Evolutionary conservation across 1,140 invertebrate species (phyloP).

Genomic region (Danaus plexippus): DNA sequence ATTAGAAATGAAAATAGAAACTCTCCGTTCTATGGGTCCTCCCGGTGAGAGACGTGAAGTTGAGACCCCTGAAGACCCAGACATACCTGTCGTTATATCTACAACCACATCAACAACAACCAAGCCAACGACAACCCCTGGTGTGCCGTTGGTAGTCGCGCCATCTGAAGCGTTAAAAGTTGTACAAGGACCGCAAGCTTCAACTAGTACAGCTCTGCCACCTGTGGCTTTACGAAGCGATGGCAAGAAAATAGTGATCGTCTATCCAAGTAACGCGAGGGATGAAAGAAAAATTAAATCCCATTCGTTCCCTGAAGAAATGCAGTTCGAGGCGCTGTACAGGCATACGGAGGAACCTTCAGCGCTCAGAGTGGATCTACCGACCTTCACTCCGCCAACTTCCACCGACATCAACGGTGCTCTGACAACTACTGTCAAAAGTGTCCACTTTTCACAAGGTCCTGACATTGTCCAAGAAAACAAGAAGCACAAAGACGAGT

Average conservation of each 20-base stretch:
- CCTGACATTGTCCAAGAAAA: no score
- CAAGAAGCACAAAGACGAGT: no score
- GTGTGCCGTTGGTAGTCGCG: conserved; percentile 4
- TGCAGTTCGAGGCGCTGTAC: conserved; percentile 67
- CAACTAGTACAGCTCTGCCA: conserved; percentile 59
- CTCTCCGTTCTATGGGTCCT: conserved; percentile 54
- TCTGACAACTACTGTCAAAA: conserved; percentile 10
- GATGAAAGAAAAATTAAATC: conserved; percentile 67
- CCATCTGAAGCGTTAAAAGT: conserved; percentile 37
- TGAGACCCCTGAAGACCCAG: conserved; percentile 57
- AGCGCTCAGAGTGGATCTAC: conserved; percentile 55
- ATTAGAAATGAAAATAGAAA: conserved; percentile 66
- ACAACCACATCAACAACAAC: conserved; percentile 45
- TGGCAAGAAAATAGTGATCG: conserved; percentile 65
- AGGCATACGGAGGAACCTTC: conserved; percentile 50
- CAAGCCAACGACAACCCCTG: conserved; percentile 26
- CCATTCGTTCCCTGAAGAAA: conserved; percentile 61
- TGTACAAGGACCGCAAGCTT: conserved; percentile 45
- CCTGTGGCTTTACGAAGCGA: conserved; percentile 57
- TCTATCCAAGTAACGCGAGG: conserved; percentile 65
- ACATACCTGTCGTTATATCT: conserved; percentile 44
- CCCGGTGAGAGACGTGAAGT: conserved; percentile 54
- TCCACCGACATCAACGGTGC: conserved; percentile 15
- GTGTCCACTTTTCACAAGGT: no score
- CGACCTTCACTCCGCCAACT: conserved; percentile 62